Evolutionary conservation across 2,113 vertebrate genomes (phyloP), one percentile per base, ranked within the genome.

Genomic region (Oryzias woworae): DNA sequence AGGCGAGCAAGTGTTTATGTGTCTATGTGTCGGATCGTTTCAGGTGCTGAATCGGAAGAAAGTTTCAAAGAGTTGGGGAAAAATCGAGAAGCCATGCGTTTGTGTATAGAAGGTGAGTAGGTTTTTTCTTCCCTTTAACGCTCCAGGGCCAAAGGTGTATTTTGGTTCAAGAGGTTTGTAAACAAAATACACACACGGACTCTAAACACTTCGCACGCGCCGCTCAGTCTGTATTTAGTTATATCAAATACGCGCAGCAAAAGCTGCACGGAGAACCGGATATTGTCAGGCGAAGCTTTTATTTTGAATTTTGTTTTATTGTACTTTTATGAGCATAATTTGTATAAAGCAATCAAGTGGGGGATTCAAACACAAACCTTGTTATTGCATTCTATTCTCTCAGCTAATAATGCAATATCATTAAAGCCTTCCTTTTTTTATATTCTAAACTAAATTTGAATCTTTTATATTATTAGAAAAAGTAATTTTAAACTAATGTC

Each of bases 1-100:
- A 83, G 75, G 64, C 78, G 58, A 85, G 86, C 89, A 92, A 93
- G 87, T 90, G 82, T 92, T 91, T 82, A 87, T 91, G 71, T 89
- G 83, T 81, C 73, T 78, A 71, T 80, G 68, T 84, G 62, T 89
- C 76, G 71, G 78, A 77, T 90, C 75, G 72, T 73, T 89, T 89
- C 79, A 97, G 95, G 95, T 92, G 89, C 94, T 80, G 95, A 96
- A 80, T 92, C 92, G 90, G 96, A 97, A 80, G 96, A 98, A 96
- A 98, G 92, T 96, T 97, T 95, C 78, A 98, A 98, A 93, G 96
- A 99, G 90, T 96, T 94, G 15, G 95, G 94, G 85, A 96, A 94
- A 89, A 97, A 95, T 89, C 94, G 93, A 84, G 97, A 98, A 95
- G 95, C 95, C 67, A 98, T 97, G 96, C 92, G 96, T 91, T 94